Conservation (phyloP, 2,113 vertebrate species). For the Trinectes maculatus region DNA sequence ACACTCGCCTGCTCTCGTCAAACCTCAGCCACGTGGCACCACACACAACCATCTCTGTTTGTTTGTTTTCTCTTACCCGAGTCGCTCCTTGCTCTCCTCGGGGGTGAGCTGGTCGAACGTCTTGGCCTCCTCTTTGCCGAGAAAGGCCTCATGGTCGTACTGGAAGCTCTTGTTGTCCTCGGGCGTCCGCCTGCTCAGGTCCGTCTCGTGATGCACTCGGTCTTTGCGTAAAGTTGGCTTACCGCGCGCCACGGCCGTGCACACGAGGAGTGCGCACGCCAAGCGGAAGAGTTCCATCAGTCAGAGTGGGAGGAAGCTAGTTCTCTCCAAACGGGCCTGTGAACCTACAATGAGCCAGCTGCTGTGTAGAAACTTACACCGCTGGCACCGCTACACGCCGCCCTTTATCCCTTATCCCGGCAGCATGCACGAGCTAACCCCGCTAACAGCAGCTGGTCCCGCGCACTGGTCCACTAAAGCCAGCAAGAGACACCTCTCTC, state of each 20-base stretch:
- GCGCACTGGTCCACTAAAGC: neutral
- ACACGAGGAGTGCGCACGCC: conserved; percentile 73
- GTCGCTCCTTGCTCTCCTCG: conserved; percentile 91
- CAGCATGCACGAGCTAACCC: neutral
- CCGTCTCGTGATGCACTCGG: conserved; percentile 85
- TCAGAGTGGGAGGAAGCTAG: conserved; percentile 14
- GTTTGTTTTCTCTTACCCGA: too few species aligned
- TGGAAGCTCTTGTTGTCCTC: conserved; percentile 91
- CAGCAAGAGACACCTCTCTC: neutral
- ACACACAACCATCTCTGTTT: too few species aligned
- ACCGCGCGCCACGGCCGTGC: conserved; percentile 63
- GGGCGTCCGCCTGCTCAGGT: conserved; percentile 78
- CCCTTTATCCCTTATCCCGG: neutral
- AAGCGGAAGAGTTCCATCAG: conserved; percentile 73
- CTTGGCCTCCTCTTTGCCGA: conserved; percentile 93
- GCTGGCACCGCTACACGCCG: neutral
- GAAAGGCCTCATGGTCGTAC: conserved; percentile 96
- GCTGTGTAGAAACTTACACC: conserved; percentile 10
- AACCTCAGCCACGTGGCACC: too few species aligned
- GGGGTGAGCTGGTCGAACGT: conserved; percentile 96
- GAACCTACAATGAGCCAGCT: conserved; percentile 5
- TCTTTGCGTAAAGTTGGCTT: conserved; percentile 92
- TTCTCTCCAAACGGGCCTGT: conserved; percentile 31
- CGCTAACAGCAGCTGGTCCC: conserved; percentile 4
- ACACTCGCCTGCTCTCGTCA: too few species aligned